phyloP scores from a whole-genome alignment of 2,113 vertebrate species.

The Scophthalmus maximus region DNA sequence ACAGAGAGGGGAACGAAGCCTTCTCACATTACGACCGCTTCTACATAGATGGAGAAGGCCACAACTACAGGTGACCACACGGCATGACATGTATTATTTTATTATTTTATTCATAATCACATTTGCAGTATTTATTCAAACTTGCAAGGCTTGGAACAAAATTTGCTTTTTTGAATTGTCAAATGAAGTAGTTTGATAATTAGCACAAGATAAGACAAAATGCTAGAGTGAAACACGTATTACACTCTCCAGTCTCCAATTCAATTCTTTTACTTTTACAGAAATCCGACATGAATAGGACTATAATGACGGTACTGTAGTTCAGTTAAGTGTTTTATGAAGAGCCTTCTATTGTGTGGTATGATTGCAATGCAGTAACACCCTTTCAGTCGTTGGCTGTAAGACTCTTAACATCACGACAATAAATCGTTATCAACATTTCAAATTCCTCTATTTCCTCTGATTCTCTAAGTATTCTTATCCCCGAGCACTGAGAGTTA shows the following conservation, averaged over 20 bases:
- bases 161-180: neutral
- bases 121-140: neutral
- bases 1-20: slow-evolving; percentile 83
- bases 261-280: slow-evolving; percentile 18
- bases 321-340: slow-evolving; percentile 28
- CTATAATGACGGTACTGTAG: slow-evolving; percentile 24
- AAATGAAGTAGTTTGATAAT: neutral
- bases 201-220: slow-evolving; percentile 4
- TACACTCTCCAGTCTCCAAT: neutral
- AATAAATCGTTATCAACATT: slow-evolving; percentile 23
- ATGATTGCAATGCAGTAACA: slow-evolving; percentile 27
- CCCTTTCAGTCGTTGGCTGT: slow-evolving; percentile 11
- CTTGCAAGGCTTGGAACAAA: neutral
- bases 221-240: slow-evolving; percentile 8
- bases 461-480: slow-evolving; percentile 21
- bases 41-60: slow-evolving; percentile 80
- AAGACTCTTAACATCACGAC: slow-evolving; percentile 16
- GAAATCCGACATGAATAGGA: slow-evolving; percentile 24
- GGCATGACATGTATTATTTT: neutral
- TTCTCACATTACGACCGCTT: slow-evolving; percentile 85
- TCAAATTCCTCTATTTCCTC: slow-evolving; percentile 12
- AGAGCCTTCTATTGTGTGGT: slow-evolving; percentile 23
- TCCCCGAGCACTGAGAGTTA: slow-evolving; percentile 8
- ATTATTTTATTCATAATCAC: neutral
- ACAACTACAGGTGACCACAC: slow-evolving; percentile 83